A percentile compares a stretch with the other conserved stretches of the same genome.
phyloP scores from a whole-genome alignment of 2,113 vertebrate genomes.

The Lophochroa leadbeateri region DNA sequence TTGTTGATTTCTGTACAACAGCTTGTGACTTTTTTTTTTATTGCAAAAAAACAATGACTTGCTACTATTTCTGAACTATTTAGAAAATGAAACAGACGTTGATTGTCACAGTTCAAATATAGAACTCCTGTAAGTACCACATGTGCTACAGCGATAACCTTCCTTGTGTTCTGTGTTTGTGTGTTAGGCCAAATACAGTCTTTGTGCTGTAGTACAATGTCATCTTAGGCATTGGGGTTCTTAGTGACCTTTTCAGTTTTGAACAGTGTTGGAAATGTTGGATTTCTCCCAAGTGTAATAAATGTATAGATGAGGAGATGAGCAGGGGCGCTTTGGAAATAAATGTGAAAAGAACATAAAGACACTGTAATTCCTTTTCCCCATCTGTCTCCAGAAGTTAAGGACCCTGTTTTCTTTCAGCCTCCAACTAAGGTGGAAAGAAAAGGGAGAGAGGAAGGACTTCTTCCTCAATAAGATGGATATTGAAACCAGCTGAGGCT shows the following conservation, averaged over 20 bases:
- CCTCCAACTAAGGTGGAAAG: neutral
- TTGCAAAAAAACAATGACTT: neutral
- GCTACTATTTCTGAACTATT: neutral
- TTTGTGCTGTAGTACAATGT: neutral
- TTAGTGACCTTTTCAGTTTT: neutral
- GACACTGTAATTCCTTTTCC: neutral
- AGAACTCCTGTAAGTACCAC: neutral
- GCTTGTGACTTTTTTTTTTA: neutral
- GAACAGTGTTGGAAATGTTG: neutral
- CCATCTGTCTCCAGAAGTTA: neutral
- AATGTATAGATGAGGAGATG: neutral
- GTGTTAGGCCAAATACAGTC: neutral
- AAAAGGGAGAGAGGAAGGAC: neutral
- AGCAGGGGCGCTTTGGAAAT: neutral
- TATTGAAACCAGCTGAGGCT: neutral
- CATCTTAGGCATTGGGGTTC: neutral
- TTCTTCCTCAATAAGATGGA: neutral
- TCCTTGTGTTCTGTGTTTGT: neutral
- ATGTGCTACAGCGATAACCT: neutral
- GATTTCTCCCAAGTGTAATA: neutral
- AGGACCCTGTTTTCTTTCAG: neutral
- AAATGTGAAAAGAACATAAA: neutral
- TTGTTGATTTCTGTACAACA: neutral
- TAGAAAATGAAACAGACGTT: neutral
- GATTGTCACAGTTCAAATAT: neutral